Percentiles rank a stretch among this genome's conserved stretches.
phyloP scores from a whole-genome alignment of 2,797 vertebrate species.

The Propithecus deckenii region DNA sequence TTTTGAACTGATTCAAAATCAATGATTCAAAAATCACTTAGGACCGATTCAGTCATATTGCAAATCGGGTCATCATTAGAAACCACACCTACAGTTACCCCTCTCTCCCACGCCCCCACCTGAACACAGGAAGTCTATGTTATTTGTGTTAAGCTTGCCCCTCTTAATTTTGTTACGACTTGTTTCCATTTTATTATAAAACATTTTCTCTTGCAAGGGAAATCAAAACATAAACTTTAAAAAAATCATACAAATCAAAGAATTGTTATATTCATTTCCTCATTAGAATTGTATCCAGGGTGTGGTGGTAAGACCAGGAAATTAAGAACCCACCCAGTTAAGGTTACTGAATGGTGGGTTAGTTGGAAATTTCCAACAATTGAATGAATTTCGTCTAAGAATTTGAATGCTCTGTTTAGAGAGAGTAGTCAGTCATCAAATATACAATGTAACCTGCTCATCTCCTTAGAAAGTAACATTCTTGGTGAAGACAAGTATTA shows the following conservation, averaged over 20 bases:
- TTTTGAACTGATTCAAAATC: background rate
- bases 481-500: background rate
- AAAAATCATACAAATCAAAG: conserved; percentile 1
- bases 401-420: background rate
- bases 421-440: background rate
- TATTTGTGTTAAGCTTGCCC: background rate
- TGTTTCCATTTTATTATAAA: background rate
- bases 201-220: background rate
- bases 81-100: background rate
- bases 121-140: background rate
- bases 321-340: background rate
- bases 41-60: background rate
- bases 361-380: conserved; percentile 1
- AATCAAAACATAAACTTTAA: conserved; percentile 7
- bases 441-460: background rate
- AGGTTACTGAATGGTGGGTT: background rate
- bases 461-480: background rate
- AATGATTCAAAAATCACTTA: background rate
- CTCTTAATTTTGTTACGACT: background rate
- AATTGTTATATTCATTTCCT: background rate
- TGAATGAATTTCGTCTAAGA: background rate
- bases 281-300: background rate
- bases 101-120: background rate
- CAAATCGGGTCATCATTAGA: background rate
- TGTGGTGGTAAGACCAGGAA: background rate